Base-by-base conservation (phyloP, 1,140 invertebrate genomes). In the Drosophila ogumai region DNA sequence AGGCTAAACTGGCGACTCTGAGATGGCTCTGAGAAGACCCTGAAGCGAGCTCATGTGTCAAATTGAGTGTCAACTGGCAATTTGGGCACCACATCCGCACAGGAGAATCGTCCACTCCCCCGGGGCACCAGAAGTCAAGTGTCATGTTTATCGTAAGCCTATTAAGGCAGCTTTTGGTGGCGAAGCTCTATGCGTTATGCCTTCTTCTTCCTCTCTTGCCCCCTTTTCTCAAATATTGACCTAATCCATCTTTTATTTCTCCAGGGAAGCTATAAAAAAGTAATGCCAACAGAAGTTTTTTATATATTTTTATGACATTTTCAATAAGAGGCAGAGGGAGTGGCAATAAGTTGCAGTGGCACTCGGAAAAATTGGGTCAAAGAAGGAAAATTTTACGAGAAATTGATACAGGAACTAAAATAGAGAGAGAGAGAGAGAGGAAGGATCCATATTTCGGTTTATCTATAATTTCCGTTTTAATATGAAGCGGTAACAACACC, bases 21-120 rank as follows among this genome's bases (percentile, higher is more conserved):
- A 47, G 46, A 25, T 47, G 46, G 22, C 46, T 50, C 47, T 50
- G 52, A 25, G 57, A 32, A 36, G 54, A 66, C 57, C 44, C 46
- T 49, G 49, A 61, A 49, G 79, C 63, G 77, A 75, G 78, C 81
- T 90, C 85, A 81, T 85, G 82, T 90, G 86, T 90, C 86, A 90
- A 90, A 90, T 90, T 86, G 86, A 90, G 86, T 90, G 86, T 90
- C 86, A 90, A 90, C 86, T 90, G 86, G 86, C 86, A 90, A 90
- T 90, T 90, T 90, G 85, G 86, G 72, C 66, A 81, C 66, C 38
- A 31, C 57, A 47, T 25, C 36, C 41, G 32, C 44, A 47, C 52
- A 38, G 52, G 13, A 55, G 13, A 22, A 9, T 41, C 46, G 19
- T 15, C 3, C 6, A 15, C 5, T 6, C 5, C 15, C 36, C 66